Evolutionary conservation across 2,113 vertebrate species (phyloP).

Genomic region (Epinephelus cyanopodus): DNA sequence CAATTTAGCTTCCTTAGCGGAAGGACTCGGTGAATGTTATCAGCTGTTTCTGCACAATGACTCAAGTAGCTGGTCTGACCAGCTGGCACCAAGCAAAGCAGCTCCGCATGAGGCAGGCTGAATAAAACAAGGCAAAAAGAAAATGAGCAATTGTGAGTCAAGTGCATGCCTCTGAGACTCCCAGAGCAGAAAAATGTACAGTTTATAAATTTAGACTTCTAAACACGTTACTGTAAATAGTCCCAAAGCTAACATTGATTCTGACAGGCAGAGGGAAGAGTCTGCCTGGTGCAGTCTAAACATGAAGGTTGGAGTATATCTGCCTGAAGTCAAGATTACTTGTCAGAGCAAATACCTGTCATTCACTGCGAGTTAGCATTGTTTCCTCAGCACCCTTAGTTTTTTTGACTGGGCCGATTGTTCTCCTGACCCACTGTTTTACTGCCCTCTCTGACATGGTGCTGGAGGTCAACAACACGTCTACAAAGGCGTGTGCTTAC

Average conservation of each 20-base stretch:
- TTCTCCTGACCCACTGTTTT: conserved; percentile 12
- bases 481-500: not conserved
- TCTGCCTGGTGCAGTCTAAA: conserved; percentile 62
- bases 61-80: conserved; percentile 41
- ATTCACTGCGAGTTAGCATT: conserved; percentile 50
- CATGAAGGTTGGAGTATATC: conserved; percentile 55
- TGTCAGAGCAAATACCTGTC: conserved; percentile 67
- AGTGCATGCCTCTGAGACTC: conserved; percentile 28
- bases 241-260: conserved; percentile 45
- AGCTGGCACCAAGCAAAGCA: conserved; percentile 40
- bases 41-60: conserved; percentile 44
- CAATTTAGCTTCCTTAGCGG: conserved; percentile 47
- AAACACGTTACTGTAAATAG: conserved; percentile 35
- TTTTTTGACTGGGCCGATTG: not conserved
- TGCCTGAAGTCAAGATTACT: conserved; percentile 58
- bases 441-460: not conserved
- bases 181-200: conserved; percentile 16
- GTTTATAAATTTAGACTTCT: conserved; percentile 26
- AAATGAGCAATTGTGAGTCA: conserved; percentile 34
- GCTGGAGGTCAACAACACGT: not conserved
- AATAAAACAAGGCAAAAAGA: conserved; percentile 21
- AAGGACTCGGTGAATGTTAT: conserved; percentile 64
- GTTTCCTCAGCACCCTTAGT: conserved; percentile 43
- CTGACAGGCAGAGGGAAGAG: conserved; percentile 35
- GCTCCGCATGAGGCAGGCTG: conserved; percentile 14